These are phyloP conservation scores for Schizotus pectinicornis DNA, from an alignment of 2,888 invertebrate species.

Conservation along the genomic window DNA sequence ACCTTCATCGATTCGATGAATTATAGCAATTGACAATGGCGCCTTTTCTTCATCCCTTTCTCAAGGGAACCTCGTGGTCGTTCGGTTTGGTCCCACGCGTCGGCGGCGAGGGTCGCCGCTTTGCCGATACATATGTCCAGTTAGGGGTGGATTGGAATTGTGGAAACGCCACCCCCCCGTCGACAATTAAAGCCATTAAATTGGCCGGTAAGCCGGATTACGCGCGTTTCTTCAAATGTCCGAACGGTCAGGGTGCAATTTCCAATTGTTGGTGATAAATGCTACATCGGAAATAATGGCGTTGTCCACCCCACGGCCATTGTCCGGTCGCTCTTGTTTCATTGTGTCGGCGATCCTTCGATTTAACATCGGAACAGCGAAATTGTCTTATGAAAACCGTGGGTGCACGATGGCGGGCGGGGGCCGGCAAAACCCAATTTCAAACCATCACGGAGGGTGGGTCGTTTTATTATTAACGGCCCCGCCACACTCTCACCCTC, in stretches of 20 bases:
- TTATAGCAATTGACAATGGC: no score
- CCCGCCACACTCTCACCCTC: no score
- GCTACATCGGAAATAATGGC: constrained; percentile 38
- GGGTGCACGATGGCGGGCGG: no score
- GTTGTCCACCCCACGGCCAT: constrained; percentile 31
- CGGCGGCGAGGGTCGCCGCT: no score
- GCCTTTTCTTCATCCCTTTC: no score
- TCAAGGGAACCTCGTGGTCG: no score
- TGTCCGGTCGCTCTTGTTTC: constrained; percentile 27
- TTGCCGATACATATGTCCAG: constrained; percentile 12
- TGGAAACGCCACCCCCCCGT: constrained; percentile 27
- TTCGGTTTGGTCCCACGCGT: no score
- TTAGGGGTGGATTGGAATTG: constrained; percentile 9
- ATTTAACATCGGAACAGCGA: constrained; percentile 14
- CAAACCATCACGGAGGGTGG: no score
- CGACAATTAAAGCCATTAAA: constrained; percentile 52
- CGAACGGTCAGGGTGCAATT: constrained; percentile 36
- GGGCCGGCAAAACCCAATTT: no score
- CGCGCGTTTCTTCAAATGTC: constrained; percentile 47
- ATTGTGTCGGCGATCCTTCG: constrained; percentile 28
- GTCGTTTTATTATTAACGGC: no score
- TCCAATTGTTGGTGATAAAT: constrained; percentile 41
- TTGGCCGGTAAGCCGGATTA: constrained; percentile 46
- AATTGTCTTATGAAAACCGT: no score
- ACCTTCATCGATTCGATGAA: no score